phyloP scores from a whole-genome alignment of 2,888 invertebrate species.

The Nomada flava region DNA sequence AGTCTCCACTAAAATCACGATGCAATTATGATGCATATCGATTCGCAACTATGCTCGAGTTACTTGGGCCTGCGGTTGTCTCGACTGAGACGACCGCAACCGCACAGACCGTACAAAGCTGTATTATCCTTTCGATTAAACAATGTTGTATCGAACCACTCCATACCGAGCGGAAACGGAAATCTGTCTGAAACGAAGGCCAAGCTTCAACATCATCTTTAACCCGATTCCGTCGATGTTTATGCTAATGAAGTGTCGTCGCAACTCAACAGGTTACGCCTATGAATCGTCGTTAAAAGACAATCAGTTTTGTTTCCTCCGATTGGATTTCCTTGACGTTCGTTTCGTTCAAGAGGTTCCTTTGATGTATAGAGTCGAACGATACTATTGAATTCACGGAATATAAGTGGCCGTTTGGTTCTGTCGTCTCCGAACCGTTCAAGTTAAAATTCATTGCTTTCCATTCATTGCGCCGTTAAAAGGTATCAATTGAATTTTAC shows the following conservation, averaged over 20 bases:
- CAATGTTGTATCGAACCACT: conserved; percentile 20
- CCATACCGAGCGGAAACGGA: neutral
- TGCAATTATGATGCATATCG: conserved; percentile 32
- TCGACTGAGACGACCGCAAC: conserved; percentile 9
- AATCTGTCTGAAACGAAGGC: conserved; percentile 3
- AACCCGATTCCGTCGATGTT: conserved; percentile 22
- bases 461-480: too few relatives aligned
- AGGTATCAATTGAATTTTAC: too few relatives aligned
- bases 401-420: neutral
- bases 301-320: conserved; percentile 17
- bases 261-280: conserved; percentile 71
- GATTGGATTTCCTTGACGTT: neutral
- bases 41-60: neutral
- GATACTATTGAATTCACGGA: neutral
- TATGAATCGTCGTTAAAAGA: conserved; percentile 28
- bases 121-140: conserved; percentile 51
- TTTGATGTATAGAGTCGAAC: neutral
- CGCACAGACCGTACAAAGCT: conserved; percentile 3
- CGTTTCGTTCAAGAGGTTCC: neutral
- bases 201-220: neutral
- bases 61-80: conserved; percentile 30
- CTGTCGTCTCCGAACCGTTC: too few relatives aligned
- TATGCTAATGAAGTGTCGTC: conserved; percentile 40
- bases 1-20: conserved; percentile 2
- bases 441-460: too few relatives aligned